Evolutionary conservation across 2,888 invertebrate genomes (phyloP).

Genomic region (Balanococcus diminutus): DNA sequence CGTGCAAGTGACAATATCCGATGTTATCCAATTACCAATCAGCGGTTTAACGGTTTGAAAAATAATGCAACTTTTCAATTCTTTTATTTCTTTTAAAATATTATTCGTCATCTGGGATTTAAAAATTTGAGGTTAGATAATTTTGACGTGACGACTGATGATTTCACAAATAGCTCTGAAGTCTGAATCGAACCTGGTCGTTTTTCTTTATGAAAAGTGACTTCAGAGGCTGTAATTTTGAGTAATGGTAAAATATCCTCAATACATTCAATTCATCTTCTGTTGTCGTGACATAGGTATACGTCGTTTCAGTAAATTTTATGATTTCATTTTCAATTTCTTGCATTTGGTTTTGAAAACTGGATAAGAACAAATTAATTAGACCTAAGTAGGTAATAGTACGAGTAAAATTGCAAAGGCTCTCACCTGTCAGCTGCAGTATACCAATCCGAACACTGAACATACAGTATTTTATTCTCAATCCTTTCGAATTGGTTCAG

Average conservation of each 20-base stretch:
- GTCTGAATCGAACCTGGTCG: background rate
- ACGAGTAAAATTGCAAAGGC: background rate
- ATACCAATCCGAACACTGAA: conserved; percentile 26
- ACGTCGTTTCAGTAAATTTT: background rate
- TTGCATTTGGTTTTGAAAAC: conserved; percentile 40
- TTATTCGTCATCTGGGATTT: background rate
- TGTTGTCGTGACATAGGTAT: conserved; percentile 1
- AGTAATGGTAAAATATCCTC: conserved; percentile 37
- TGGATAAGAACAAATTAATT: background rate
- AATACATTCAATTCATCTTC: conserved; percentile 31
- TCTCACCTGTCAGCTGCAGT: background rate
- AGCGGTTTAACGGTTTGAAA: background rate
- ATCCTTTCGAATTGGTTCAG: background rate
- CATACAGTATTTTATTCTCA: background rate
- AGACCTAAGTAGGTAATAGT: background rate
- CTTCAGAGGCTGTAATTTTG: background rate
- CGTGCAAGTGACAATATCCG: background rate
- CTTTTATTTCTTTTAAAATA: conserved; percentile 9
- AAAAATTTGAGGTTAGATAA: background rate
- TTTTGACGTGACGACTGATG: too few relatives aligned
- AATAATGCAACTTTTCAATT: background rate
- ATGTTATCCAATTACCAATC: background rate
- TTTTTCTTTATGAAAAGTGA: background rate
- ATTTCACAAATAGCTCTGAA: background rate
- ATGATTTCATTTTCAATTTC: background rate